Percentiles rank a stretch among this genome's conserved stretches.
Conservation (phyloP, 2,888 invertebrate genomes). For the Prenolepis imparis region DNA sequence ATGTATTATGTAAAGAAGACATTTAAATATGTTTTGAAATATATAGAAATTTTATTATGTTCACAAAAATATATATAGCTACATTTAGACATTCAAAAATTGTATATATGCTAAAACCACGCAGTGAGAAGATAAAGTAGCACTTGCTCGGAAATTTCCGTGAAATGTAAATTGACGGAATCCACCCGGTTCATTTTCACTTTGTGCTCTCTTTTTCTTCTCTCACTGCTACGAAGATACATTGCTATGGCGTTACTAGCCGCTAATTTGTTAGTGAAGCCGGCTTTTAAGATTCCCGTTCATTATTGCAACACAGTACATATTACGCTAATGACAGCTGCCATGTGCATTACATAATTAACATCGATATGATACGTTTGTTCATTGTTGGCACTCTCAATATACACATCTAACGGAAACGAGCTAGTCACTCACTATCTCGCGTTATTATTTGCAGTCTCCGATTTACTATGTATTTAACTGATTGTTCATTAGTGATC, state of each 20-base stretch:
- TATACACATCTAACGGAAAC: conserved; percentile 9
- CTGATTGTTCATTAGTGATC: conserved; percentile 11
- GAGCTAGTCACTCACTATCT: conserved; percentile 1
- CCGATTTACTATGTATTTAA: conserved; percentile 41
- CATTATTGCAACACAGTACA: conserved; percentile 32
- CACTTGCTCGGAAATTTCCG: conserved; percentile 72
- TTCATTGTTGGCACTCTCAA: conserved; percentile 1
- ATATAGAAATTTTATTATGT: not conserved
- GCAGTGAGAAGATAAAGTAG: conserved; percentile 67
- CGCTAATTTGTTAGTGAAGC: conserved; percentile 60
- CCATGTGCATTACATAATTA: conserved; percentile 55
- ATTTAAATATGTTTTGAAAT: not conserved
- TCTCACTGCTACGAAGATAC: conserved; percentile 28
- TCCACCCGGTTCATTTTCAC: conserved; percentile 53
- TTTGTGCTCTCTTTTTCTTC: conserved; percentile 7
- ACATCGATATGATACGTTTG: conserved; percentile 40
- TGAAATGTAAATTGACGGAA: conserved; percentile 64
- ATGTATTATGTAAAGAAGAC: not conserved
- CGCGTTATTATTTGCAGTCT: conserved; percentile 18
- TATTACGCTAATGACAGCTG: conserved; percentile 56
- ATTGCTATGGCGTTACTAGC: conserved; percentile 55
- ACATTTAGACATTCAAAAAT: not conserved
- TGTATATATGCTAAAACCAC: not conserved
- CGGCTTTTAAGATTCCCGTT: conserved; percentile 37
- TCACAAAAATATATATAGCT: not conserved